Conservation (phyloP, 2,797 vertebrate species). For the Lophius americanus region DNA sequence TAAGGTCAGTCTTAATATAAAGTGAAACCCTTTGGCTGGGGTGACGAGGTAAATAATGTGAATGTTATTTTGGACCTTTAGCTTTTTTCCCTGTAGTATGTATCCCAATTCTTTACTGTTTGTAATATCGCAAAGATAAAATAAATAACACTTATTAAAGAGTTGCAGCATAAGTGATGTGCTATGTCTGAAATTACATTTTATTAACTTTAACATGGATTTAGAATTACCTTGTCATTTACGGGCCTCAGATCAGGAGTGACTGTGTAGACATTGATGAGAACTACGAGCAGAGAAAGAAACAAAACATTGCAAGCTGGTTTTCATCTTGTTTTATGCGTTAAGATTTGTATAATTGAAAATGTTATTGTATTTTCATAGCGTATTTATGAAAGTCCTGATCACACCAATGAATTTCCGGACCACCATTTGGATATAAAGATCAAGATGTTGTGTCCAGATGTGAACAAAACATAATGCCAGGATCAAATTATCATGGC, state of each 20-base stretch:
- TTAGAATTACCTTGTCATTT: conserved; percentile 85
- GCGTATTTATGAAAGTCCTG: background rate
- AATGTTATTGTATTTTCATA: too few species aligned
- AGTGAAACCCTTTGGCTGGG: background rate
- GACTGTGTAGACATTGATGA: conserved; percentile 89
- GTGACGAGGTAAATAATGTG: background rate
- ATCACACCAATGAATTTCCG: background rate
- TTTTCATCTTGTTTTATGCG: background rate
- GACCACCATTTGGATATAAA: background rate
- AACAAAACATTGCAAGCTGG: conserved; percentile 9
- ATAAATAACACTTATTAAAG: too few species aligned
- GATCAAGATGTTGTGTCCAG: conserved; percentile 2
- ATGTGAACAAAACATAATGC: background rate
- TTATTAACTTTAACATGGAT: background rate
- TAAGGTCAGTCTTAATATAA: too few species aligned
- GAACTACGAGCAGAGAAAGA: conserved; percentile 76
- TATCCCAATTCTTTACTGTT: background rate
- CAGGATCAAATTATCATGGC: background rate
- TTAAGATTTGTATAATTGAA: too few species aligned
- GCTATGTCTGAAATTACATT: background rate
- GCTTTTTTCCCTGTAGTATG: background rate
- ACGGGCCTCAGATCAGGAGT: conserved; percentile 88
- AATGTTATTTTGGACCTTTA: background rate
- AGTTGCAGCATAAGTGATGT: too few species aligned
- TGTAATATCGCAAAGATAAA: background rate